Evolutionary conservation across 2,888 invertebrate genomes (phyloP).

Genomic region (Callosobruchus maculatus): DNA sequence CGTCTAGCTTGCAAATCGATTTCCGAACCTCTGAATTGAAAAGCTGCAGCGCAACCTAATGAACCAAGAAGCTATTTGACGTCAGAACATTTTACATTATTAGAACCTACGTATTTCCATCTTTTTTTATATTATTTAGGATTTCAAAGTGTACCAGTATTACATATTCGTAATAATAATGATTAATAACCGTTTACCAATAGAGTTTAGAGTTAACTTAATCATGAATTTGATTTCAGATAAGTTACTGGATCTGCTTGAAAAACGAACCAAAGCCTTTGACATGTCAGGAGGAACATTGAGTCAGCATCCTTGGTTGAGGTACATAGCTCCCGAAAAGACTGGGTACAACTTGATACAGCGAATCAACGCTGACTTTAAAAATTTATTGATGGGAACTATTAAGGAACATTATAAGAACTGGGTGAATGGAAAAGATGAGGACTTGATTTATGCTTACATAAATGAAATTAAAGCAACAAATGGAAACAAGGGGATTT

Average conservation of each 20-base stretch:
- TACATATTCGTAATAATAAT: too few relatives aligned
- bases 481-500: conserved; percentile 35
- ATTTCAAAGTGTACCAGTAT: too few relatives aligned
- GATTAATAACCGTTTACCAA: too few relatives aligned
- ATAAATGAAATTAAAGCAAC: conserved; percentile 57
- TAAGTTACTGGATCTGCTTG: conserved; percentile 50
- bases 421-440: conserved; percentile 48
- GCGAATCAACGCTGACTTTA: conserved; percentile 55
- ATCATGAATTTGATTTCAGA: not conserved
- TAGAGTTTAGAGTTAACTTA: too few relatives aligned
- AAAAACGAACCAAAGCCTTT: conserved; percentile 53
- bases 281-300: conserved; percentile 49
- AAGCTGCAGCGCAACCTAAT: too few relatives aligned
- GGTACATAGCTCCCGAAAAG: conserved; percentile 58
- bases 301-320: conserved; percentile 60
- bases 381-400: conserved; percentile 54
- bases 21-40: too few relatives aligned
- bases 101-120: too few relatives aligned
- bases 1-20: too few relatives aligned
- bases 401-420: conserved; percentile 56
- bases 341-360: conserved; percentile 60
- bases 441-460: conserved; percentile 63
- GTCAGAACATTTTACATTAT: too few relatives aligned
- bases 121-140: too few relatives aligned
- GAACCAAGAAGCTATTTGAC: too few relatives aligned